Conservation (phyloP, 1,140 invertebrate species). For the Diorhabda carinulata region DNA sequence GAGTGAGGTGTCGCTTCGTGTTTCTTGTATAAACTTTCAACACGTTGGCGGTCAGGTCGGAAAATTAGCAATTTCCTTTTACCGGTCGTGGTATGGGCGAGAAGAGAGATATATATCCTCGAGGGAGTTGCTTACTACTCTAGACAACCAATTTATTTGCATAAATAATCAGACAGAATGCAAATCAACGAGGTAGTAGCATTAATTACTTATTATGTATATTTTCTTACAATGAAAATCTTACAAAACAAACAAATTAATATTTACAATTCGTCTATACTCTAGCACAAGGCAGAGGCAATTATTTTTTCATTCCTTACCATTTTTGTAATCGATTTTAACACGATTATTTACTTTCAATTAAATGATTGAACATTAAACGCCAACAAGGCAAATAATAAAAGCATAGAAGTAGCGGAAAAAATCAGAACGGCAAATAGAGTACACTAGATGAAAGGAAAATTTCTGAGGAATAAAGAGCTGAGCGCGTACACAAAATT, state of each 20-base stretch:
- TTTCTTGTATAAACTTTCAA: slow-evolving; percentile 1
- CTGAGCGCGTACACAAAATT: too few relatives aligned
- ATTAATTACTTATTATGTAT: slow-evolving; percentile 41
- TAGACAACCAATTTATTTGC: slow-evolving; percentile 38
- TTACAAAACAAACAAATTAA: neutral
- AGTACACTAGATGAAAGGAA: too few relatives aligned
- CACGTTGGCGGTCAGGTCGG: slow-evolving; percentile 27
- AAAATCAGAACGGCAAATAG: too few relatives aligned
- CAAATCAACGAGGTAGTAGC: slow-evolving; percentile 40
- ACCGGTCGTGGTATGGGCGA: slow-evolving; percentile 24
- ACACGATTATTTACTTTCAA: too few relatives aligned
- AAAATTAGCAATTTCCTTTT: slow-evolving; percentile 45
- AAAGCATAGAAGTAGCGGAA: too few relatives aligned
- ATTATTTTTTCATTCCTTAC: too few relatives aligned
- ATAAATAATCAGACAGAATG: slow-evolving; percentile 45
- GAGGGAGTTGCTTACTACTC: slow-evolving; percentile 21
- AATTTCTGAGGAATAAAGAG: too few relatives aligned
- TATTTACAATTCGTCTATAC: neutral
- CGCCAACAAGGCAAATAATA: too few relatives aligned
- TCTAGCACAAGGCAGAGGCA: neutral
- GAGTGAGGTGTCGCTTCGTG: slow-evolving; percentile 1
- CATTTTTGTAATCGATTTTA: too few relatives aligned
- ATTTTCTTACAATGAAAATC: slow-evolving; percentile 21
- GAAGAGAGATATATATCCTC: slow-evolving; percentile 13
- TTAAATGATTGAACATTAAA: too few relatives aligned